Percentiles rank a stretch among this genome's conserved stretches.
Conservation (phyloP, 2,888 invertebrate species). For the Cristatella mucedo region DNA sequence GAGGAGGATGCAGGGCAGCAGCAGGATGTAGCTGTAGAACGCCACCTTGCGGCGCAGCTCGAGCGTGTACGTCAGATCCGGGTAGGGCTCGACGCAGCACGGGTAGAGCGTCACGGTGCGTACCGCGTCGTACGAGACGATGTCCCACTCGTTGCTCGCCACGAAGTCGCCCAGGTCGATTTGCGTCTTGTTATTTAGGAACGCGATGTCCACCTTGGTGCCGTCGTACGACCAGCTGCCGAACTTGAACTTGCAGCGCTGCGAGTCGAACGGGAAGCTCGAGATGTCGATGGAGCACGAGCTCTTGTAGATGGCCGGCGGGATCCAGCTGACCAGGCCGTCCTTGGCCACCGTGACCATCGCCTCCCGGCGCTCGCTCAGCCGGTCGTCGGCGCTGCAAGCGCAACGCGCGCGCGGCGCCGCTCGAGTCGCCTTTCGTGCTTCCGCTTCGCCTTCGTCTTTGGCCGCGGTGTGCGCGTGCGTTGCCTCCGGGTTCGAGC, state of each 20-base stretch:
- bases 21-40: constrained; percentile 37
- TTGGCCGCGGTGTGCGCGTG: no score
- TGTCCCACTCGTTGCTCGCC: constrained; percentile 35
- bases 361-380: constrained; percentile 34
- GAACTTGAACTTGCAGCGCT: constrained; percentile 35
- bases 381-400: constrained; percentile 35
- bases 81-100: constrained; percentile 29
- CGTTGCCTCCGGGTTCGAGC: no score
- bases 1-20: constrained; percentile 38
- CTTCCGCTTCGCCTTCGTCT: no score
- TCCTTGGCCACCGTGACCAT: constrained; percentile 24
- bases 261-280: constrained; percentile 37
- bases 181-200: constrained; percentile 11
- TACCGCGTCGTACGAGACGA: constrained; percentile 24
- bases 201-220: constrained; percentile 23
- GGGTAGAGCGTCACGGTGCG: constrained; percentile 24
- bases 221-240: constrained; percentile 37
- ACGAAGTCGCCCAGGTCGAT: constrained; percentile 23
- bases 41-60: constrained; percentile 20
- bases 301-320: constrained; percentile 33
- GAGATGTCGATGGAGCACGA: constrained; percentile 35
- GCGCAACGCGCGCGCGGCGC: no score
- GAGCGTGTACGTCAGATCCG: constrained; percentile 32
- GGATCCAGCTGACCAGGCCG: constrained; percentile 29
- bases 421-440: no score